Evolutionary conservation across 2,888 invertebrate species (phyloP).

Genomic region (Scrobipalpa costella): DNA sequence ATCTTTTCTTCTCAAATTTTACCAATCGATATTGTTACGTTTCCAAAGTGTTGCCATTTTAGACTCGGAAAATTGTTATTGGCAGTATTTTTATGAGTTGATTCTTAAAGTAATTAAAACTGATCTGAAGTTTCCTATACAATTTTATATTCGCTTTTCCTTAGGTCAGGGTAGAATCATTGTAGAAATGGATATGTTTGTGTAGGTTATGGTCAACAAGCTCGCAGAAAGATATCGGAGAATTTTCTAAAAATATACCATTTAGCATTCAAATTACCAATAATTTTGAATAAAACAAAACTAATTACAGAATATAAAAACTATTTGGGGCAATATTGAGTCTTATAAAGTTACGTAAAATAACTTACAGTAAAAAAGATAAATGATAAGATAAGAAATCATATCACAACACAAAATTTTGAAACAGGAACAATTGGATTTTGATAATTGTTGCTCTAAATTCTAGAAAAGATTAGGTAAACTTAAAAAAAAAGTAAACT

Average conservation of each 20-base stretch:
- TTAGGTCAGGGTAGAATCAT: conserved; percentile 23
- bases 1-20: too few species aligned
- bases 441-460: neutral
- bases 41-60: neutral
- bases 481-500: too few species aligned
- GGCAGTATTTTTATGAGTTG: neutral
- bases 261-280: conserved; percentile 12
- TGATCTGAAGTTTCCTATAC: conserved; percentile 39
- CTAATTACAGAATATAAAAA: neutral
- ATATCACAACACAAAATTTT: neutral
- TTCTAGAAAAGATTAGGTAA: too few species aligned
- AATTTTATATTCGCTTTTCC: neutral
- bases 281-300: conserved; percentile 9
- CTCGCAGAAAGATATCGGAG: conserved; percentile 14
- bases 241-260: conserved; percentile 2
- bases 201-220: conserved; percentile 17
- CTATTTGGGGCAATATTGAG: conserved; percentile 8
- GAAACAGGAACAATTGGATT: neutral
- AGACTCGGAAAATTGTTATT: neutral
- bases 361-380: too few species aligned
- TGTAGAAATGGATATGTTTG: conserved; percentile 24
- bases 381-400: neutral
- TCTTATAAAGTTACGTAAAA: neutral
- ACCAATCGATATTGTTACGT: too few species aligned
- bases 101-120: conserved; percentile 26